Evolutionary conservation across 1,140 invertebrate genomes (phyloP).

Genomic region (Bombus difficillimus): DNA sequence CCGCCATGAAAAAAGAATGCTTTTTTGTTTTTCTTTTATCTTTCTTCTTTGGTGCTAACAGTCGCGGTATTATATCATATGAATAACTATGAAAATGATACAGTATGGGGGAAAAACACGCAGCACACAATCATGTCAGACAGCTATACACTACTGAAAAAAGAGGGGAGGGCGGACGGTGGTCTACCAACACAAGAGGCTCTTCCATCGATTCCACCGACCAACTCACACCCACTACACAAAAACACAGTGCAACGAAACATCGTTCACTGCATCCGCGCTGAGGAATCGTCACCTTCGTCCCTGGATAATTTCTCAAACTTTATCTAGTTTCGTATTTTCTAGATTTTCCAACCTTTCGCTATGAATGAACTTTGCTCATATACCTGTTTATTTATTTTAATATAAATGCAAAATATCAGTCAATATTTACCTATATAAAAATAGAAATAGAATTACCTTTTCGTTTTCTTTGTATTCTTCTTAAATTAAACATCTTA

Average conservation of each 20-base stretch:
- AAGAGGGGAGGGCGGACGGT: conserved; percentile 70
- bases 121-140: conserved; percentile 57
- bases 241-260: conserved; percentile 74
- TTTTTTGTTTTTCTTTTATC: not conserved
- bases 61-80: not conserved
- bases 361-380: not conserved
- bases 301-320: too few relatives aligned
- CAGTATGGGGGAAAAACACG: conserved; percentile 33
- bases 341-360: not conserved
- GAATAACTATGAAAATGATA: conserved; percentile 20
- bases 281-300: conserved; percentile 34
- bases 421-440: too few relatives aligned
- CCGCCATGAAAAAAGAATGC: conserved; percentile 7
- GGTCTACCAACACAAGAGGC: conserved; percentile 51
- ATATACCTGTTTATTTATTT: accelerated
- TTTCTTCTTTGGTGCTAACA: not conserved
- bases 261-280: conserved; percentile 64
- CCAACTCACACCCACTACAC: conserved; percentile 73
- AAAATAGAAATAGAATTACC: not conserved
- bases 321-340: not conserved
- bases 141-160: conserved; percentile 70
- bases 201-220: conserved; percentile 59
- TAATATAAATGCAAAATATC: not conserved
- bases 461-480: not conserved
- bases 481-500: not conserved